Base-by-base conservation (phyloP, 2,797 vertebrate species). In the Melanotaenia maccullochi region DNA sequence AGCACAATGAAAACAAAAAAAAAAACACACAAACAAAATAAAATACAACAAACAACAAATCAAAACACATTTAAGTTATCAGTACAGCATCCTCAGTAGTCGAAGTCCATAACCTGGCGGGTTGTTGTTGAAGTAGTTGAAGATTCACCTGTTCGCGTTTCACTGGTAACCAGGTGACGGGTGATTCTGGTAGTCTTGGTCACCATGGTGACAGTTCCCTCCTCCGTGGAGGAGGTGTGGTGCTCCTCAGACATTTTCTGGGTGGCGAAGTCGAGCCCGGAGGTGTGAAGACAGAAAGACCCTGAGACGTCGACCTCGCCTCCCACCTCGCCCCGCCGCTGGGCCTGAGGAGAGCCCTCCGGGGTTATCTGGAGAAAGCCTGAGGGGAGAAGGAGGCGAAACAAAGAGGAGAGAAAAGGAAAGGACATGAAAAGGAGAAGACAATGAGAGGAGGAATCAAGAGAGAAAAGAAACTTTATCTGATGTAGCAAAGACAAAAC, bases 281-380 rank as follows among this genome's bases (percentile, higher is more conserved):
- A 94, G 71, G 94, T 80, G 74, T 93, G 92, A 44, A 96, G 87
- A 78, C 91, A 93, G 85, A 95, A 93, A 3, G 93, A 93, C 36
- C 90, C 91, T 0, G 80, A 84, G 32, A 92, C 83, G 1, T 93
- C 89, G 0, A 71, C 87, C 13, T 93, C 91, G 1, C 91, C 90
- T 56, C 83, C 92, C 8, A 93, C 51, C 75, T 89, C 91, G 0
- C 90, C 90, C 35, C 69, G 85, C 66, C 63, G 90, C 85, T 89
- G 90, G 63, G 86, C 90, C 73, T 71, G 88, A 55, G 92, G 93
- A 70, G 93, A 94, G 9, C 88, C 87, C 76, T 95, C 90, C 1
- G 93, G 91, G 18, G 93, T 92, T 68, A 93, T 92, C 65, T 94
- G 93, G 28, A 92, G 86, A 67, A 91, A 93, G 8, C 94, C 88